A percentile compares a stretch with the other conserved stretches of the same genome.
phyloP scores from a whole-genome alignment of 1,140 invertebrate genomes.

The Cataglyphis hispanica region DNA sequence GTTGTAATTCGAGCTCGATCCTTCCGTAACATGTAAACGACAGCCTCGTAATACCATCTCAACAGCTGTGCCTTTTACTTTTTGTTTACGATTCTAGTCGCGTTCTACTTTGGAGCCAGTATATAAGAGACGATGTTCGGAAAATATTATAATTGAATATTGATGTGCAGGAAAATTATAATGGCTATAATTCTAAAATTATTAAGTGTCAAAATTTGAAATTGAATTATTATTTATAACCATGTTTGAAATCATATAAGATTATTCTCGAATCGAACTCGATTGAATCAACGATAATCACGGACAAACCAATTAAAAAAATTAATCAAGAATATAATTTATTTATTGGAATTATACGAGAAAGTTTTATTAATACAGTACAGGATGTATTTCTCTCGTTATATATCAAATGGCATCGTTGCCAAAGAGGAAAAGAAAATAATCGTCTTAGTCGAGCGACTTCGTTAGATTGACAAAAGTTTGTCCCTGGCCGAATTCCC shows the following conservation, averaged over 20 bases:
- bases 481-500: slow-evolving; percentile 56
- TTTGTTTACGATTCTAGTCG: slow-evolving; percentile 25
- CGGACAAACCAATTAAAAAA: slow-evolving; percentile 26
- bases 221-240: neutral
- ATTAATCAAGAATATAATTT: slow-evolving; percentile 56
- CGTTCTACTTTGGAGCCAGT: slow-evolving; percentile 60
- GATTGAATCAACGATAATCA: neutral
- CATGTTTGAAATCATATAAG: neutral
- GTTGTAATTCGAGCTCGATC: slow-evolving; percentile 80
- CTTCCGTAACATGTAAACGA: slow-evolving; percentile 74
- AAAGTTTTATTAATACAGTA: slow-evolving; percentile 54
- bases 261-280: neutral
- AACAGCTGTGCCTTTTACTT: slow-evolving; percentile 71
- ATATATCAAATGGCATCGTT: slow-evolving; percentile 16
- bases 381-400: slow-evolving; percentile 53
- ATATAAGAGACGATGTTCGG: neutral
- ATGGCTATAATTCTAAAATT: neutral
- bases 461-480: slow-evolving; percentile 75
- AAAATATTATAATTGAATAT: slow-evolving; percentile 14
- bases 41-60: slow-evolving; percentile 39
- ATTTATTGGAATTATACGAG: slow-evolving; percentile 51
- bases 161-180: neutral
- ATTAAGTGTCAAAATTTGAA: neutral
- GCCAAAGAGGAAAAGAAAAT: slow-evolving; percentile 41
- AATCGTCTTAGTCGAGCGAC: slow-evolving; percentile 71